phyloP scores from a whole-genome alignment of 1,140 invertebrate genomes.

The Cotesia typhae region DNA sequence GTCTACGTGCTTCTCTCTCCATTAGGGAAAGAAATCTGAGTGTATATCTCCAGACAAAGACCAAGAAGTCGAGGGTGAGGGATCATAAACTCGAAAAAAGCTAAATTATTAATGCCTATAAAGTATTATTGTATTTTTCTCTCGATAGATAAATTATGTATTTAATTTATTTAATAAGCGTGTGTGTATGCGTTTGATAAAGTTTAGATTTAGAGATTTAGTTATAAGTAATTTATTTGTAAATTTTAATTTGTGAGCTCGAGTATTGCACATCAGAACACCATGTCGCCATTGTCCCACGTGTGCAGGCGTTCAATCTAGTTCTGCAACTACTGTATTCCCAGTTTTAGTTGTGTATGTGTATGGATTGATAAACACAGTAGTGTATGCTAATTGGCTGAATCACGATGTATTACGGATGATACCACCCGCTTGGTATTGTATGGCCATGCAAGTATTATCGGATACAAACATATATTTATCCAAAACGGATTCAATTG shows the following conservation, averaged over 20 bases:
- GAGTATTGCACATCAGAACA: constrained; percentile 12
- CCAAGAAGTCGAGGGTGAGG: constrained; percentile 5
- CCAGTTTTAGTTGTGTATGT: not conserved
- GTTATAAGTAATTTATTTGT: constrained; percentile 7
- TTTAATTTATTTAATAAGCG: too few relatives aligned
- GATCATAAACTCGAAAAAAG: constrained; percentile 24
- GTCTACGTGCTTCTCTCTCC: not conserved
- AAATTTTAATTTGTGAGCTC: constrained; percentile 16
- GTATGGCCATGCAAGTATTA: constrained; percentile 6
- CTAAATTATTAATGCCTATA: constrained; percentile 20
- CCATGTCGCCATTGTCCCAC: constrained; percentile 2
- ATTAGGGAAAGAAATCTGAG: not conserved
- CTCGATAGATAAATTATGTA: not conserved
- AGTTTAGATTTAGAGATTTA: not conserved
- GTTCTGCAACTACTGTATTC: not conserved
- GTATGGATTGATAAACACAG: not conserved
- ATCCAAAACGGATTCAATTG: constrained; percentile 2
- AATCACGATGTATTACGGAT: constrained; percentile 11
- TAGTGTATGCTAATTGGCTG: constrained; percentile 10
- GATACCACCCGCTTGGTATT: not conserved
- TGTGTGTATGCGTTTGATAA: not conserved
- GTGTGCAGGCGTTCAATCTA: constrained; percentile 13
- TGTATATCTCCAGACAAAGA: too few relatives aligned
- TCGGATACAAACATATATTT: constrained; percentile 5
- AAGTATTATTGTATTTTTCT: not conserved